A percentile compares a stretch with the other conserved stretches of the same genome.
Conservation (phyloP, 2,797 vertebrate species). For the Falco rusticolus region DNA sequence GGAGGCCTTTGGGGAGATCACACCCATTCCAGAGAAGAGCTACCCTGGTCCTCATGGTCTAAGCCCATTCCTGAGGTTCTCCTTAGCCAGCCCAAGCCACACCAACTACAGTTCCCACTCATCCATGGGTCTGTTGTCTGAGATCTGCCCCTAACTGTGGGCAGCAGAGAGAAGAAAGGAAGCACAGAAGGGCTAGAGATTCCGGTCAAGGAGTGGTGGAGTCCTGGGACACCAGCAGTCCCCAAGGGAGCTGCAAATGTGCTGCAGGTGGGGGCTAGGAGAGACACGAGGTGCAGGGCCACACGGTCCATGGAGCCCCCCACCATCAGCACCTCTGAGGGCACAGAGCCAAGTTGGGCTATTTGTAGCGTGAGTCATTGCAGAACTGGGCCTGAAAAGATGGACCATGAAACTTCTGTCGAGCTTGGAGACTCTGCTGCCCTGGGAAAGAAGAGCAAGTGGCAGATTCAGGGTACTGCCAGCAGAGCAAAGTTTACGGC, state of each 20-base stretch:
- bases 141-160: neutral
- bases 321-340: neutral
- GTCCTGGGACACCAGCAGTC: neutral
- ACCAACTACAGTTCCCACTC: neutral
- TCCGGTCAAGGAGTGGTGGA: neutral
- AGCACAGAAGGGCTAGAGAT: neutral
- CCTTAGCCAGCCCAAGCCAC: neutral
- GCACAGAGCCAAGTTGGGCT: neutral
- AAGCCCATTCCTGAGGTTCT: neutral
- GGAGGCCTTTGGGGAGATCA: neutral
- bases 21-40: neutral
- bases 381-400: neutral
- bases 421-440: neutral
- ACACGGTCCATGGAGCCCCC: neutral
- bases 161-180: neutral
- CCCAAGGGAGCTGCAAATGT: neutral
- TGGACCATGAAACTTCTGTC: neutral
- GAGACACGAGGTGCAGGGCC: neutral
- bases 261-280: neutral
- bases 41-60: neutral
- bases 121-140: neutral
- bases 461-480: neutral
- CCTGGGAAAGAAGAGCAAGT: neutral
- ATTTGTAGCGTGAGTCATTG: rapidly evolving
- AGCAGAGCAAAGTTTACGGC: neutral